Conservation (phyloP, 2,888 invertebrate genomes). For the Machimus rusticus region DNA sequence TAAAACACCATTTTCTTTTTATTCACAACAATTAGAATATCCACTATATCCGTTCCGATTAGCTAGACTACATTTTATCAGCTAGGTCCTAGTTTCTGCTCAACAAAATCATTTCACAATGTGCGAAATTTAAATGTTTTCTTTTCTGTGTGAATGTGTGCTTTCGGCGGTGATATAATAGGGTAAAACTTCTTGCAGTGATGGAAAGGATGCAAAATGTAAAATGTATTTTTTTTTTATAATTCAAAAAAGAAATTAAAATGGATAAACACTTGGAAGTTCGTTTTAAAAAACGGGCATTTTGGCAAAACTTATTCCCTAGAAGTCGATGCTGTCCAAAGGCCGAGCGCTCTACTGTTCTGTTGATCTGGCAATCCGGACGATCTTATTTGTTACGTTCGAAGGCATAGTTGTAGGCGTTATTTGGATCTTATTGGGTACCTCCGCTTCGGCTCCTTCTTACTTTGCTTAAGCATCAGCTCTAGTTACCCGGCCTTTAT, state of each 20-base stretch:
- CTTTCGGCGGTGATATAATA: background rate
- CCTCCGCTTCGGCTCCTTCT: constrained; percentile 57
- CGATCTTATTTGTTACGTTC: background rate
- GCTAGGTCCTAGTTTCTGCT: background rate
- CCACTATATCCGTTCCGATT: background rate
- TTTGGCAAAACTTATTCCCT: background rate
- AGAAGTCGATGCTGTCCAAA: background rate
- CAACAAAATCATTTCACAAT: constrained; percentile 40
- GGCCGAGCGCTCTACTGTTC: background rate
- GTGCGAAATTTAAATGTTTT: constrained; percentile 39
- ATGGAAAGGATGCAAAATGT: background rate
- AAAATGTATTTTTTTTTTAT: background rate
- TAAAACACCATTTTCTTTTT: background rate
- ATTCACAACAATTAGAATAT: constrained; percentile 30
- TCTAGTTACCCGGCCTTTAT: constrained; percentile 72
- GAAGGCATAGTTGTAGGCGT: constrained; percentile 29
- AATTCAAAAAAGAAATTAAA: background rate
- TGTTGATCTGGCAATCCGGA: background rate
- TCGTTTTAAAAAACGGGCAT: background rate
- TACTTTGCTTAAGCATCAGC: constrained; percentile 56
- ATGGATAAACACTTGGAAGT: background rate
- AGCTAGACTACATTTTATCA: background rate
- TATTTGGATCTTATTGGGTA: constrained; percentile 7
- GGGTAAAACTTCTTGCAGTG: background rate
- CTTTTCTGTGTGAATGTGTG: background rate